Percentiles rank a stretch among this genome's conserved stretches.
These are phyloP conservation scores for Heliconius cydno DNA, from an alignment of 2,888 invertebrate genomes.

Conservation along the genomic window DNA sequence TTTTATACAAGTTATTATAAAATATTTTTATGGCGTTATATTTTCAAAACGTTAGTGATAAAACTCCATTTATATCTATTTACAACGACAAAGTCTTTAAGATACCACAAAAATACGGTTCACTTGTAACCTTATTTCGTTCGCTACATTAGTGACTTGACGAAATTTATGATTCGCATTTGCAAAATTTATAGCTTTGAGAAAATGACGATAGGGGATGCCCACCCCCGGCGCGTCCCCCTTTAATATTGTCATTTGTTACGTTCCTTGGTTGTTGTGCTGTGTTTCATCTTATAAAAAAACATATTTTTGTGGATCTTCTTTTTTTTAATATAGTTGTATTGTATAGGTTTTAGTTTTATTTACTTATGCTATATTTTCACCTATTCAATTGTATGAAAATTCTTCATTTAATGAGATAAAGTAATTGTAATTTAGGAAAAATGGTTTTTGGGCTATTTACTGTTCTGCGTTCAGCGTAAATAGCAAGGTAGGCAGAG, in stretches of 20 bases:
- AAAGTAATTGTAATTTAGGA: too few species aligned
- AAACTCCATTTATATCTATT: conserved; percentile 29
- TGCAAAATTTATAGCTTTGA: conserved; percentile 67
- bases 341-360: background rate
- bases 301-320: conserved; percentile 5
- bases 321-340: background rate
- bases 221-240: conserved; percentile 37
- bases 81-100: conserved; percentile 32
- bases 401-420: too few species aligned
- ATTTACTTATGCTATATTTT: background rate
- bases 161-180: conserved; percentile 74
- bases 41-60: conserved; percentile 2
- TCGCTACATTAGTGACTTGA: conserved; percentile 70
- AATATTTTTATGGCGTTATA: background rate
- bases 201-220: conserved; percentile 53
- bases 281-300: conserved; percentile 25
- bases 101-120: conserved; percentile 42
- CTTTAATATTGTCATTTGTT: conserved; percentile 46
- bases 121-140: conserved; percentile 44
- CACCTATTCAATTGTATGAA: too few species aligned
- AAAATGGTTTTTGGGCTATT: too few species aligned
- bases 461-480: too few species aligned
- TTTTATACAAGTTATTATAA: too few species aligned
- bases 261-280: conserved; percentile 37
- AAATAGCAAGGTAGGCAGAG: too few species aligned